Evolutionary conservation across 2,113 vertebrate genomes (phyloP).

Genomic region (Haemorhous mexicanus): DNA sequence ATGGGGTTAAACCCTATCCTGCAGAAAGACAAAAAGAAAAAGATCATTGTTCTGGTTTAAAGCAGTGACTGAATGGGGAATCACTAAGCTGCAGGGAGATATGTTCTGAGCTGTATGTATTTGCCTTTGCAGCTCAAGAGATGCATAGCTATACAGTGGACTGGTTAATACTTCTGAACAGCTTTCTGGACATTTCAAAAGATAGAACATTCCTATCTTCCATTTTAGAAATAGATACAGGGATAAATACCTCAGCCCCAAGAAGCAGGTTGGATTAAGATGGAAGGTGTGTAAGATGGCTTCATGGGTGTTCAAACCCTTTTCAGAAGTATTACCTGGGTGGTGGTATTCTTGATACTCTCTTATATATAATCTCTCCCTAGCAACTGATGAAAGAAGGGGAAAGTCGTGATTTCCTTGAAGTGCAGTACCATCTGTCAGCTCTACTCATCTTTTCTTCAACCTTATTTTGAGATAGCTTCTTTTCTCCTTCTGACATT

Average conservation of each 20-base stretch:
- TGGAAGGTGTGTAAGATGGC: neutral
- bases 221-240: neutral
- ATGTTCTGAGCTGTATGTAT: neutral
- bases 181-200: neutral
- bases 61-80: neutral
- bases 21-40: neutral
- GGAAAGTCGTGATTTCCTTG: constrained; percentile 47
- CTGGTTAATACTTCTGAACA: neutral
- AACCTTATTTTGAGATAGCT: constrained; percentile 18
- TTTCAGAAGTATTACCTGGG: neutral
- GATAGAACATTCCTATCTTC: neutral
- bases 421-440: constrained; percentile 46
- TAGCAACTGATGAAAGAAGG: constrained; percentile 42
- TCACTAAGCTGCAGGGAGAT: neutral
- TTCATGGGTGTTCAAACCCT: neutral
- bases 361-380: neutral
- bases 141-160: neutral
- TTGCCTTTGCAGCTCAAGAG: neutral
- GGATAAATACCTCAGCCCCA: neutral
- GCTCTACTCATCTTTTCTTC: neutral
- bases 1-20: neutral
- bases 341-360: neutral
- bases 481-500: constrained; percentile 19
- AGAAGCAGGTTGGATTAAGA: neutral
- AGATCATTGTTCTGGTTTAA: neutral